Evolutionary conservation across 2,797 vertebrate species (phyloP), one percentile per base, ranked within the genome.

Genomic region (Uromys caudimaculatus): DNA sequence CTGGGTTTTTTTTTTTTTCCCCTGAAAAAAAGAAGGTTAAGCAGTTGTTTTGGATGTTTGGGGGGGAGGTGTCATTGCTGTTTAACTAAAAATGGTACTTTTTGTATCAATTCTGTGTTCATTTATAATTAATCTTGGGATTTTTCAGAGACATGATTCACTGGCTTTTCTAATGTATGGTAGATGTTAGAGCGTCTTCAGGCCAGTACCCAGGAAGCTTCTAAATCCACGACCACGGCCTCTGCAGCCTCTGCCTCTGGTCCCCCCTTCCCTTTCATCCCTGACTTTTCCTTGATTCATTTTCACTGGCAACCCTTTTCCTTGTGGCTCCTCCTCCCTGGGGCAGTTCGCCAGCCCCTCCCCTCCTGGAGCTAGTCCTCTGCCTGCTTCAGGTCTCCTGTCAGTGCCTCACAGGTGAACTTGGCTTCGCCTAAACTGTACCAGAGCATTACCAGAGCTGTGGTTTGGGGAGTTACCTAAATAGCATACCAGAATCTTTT

Each of bases 61-160:
- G 16, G 35, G 14, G 32, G 35, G 32, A 27, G 32, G 13, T 35
- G 17, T 41, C n/a, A n/a, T n/a, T n/a, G n/a, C n/a, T 76, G 69
- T 91, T 89, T 69, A 84, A 11, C 69, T 24, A 81, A 91, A 90
- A 87, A 91, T 41, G 3, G 11, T 0, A 24, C 24, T 69, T 58
- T 78, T 92, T 14, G 14, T 23, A 81, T 88, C 50, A 97, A 21
- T 14, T 44, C 93, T 41, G 5, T 78, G 27, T 52, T 89, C 9
- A 35, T 84, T 86, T 90, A 17, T 82, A 71, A 41, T 77, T 87
- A 87, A 91, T 69, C 38, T 62, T 56, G 44, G 85, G 27, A n/a
- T 87, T 85, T 85, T 95, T 87, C 38, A 87, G 76, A 79, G 86
- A 79, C 29, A 10, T 87, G 56, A 84, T 27, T 83, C 52, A 47